These are phyloP conservation scores for Actinia equina DNA, from an alignment of 64 coral and sea anemone species.

Conservation along the genomic window DNA sequence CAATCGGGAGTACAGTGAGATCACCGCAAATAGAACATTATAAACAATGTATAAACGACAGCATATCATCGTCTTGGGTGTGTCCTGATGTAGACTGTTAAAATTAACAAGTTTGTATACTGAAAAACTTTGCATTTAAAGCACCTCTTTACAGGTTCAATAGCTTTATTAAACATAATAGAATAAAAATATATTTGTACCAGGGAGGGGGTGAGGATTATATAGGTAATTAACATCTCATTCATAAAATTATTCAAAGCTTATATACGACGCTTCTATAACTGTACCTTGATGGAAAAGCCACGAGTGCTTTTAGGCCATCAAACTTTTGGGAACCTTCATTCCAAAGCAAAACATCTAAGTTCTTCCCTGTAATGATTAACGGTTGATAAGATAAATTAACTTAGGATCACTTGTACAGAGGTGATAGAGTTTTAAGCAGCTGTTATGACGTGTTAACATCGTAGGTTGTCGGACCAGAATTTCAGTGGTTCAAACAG, in stretches of 20 bases:
- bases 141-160: too few relatives aligned
- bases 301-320: neutral
- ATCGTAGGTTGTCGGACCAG: too few relatives aligned
- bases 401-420: neutral
- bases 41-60: too few relatives aligned
- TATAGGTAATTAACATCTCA: neutral
- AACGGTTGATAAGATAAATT: neutral
- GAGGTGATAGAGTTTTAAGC: too few relatives aligned
- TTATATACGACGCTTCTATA: too few relatives aligned
- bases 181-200: neutral
- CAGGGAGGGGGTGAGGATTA: neutral
- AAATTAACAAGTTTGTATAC: neutral
- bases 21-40: too few relatives aligned
- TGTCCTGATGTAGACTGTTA: neutral
- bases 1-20: too few relatives aligned
- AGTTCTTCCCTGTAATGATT: conserved; percentile 24
- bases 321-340: conserved; percentile 19
- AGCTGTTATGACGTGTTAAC: too few relatives aligned
- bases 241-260: neutral
- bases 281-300: neutral
- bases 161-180: neutral
- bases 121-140: neutral
- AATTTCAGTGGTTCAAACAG: neutral
- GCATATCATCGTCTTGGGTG: neutral
- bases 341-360: conserved; percentile 77